phyloP scores from a whole-genome alignment of 2,888 invertebrate species.

The Drosophila yooni region DNA sequence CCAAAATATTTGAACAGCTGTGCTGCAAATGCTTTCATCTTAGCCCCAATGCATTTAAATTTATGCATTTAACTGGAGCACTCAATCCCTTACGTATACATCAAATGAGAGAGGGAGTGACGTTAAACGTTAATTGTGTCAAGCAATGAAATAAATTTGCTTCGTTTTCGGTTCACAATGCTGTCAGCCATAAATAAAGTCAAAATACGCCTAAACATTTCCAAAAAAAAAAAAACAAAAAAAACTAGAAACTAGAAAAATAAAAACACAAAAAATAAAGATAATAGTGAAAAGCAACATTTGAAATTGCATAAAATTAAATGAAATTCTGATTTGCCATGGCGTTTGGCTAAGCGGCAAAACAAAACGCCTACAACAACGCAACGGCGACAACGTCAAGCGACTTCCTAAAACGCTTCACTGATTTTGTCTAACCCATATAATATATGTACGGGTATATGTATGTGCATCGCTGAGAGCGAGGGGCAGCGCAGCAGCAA shows the following conservation, averaged over 20 bases:
- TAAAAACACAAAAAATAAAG: conserved; percentile 22
- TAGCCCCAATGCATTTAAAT: conserved; percentile 58
- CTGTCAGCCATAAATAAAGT: conserved; percentile 69
- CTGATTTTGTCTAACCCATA: conserved; percentile 73
- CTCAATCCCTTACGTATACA: neutral
- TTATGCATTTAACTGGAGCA: conserved; percentile 58
- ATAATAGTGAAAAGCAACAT: conserved; percentile 40
- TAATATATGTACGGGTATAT: conserved; percentile 22
- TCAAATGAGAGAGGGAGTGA: conserved; percentile 2
- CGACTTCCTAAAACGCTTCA: conserved; percentile 78
- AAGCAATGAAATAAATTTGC: conserved; percentile 64
- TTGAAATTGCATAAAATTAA: conserved; percentile 77
- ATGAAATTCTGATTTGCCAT: conserved; percentile 72
- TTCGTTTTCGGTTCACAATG: conserved; percentile 37
- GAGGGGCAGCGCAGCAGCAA: conserved; percentile 21
- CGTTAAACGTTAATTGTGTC: conserved; percentile 57
- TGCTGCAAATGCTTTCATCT: conserved; percentile 38
- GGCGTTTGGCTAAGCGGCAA: conserved; percentile 52
- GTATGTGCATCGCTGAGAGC: neutral
- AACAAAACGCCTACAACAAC: conserved; percentile 67
- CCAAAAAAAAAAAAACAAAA: conserved; percentile 53
- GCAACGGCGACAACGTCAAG: conserved; percentile 45
- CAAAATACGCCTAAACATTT: conserved; percentile 65
- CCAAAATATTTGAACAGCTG: conserved; percentile 62
- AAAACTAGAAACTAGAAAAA: conserved; percentile 13